A percentile compares a stretch with the other conserved stretches of the same genome.
Evolutionary conservation across 2,888 invertebrate species (phyloP).

Genomic region (Tetranychus piercei): DNA sequence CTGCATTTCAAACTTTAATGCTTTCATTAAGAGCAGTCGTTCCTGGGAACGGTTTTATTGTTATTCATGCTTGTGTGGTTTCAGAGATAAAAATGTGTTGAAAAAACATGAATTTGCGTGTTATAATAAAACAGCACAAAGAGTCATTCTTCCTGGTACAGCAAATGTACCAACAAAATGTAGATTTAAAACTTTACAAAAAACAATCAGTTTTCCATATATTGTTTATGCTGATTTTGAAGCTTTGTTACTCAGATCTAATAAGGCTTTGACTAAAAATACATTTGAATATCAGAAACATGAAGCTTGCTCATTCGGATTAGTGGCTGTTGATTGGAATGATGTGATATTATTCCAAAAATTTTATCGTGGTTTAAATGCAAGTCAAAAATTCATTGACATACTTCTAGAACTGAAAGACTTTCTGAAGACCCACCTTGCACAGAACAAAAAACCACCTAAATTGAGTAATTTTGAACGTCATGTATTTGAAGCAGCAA

Average conservation of each 20-base stretch:
- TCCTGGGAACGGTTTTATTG: background rate
- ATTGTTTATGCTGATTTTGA: slow-evolving; percentile 11
- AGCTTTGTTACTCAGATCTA: background rate
- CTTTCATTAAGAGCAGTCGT: background rate
- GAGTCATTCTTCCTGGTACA: background rate
- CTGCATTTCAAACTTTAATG: background rate
- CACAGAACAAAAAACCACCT: background rate
- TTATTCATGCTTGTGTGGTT: background rate
- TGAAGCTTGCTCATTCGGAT: background rate
- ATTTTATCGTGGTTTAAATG: background rate
- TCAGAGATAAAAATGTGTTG: background rate
- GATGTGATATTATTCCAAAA: background rate
- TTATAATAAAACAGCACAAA: background rate
- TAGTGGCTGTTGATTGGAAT: background rate
- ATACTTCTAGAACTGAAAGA: background rate
- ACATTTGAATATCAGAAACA: background rate
- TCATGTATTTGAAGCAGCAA: too few relatives aligned
- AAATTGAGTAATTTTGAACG: background rate
- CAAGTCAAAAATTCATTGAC: background rate
- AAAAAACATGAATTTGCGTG: background rate
- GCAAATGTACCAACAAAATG: background rate
- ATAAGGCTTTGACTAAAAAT: background rate
- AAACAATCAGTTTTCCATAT: background rate
- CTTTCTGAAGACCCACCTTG: background rate
- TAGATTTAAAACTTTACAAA: background rate